phyloP scores from a whole-genome alignment of 2,797 vertebrate genomes.

The Emydoidea blandingii region DNA sequence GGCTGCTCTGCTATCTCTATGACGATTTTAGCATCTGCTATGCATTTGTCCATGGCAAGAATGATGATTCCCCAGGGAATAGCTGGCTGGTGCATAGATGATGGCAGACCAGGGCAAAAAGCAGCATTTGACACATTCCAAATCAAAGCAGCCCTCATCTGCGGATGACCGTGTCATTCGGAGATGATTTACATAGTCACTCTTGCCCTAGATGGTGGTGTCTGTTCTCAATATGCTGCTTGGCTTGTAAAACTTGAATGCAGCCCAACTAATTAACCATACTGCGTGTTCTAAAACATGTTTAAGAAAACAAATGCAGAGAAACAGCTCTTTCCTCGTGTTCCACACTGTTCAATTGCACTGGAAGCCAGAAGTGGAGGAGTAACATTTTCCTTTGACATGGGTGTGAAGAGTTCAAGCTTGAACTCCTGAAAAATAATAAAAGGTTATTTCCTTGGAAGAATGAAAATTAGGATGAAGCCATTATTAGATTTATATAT shows the following conservation, averaged over 20 bases:
- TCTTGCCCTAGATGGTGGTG: conserved; percentile 59
- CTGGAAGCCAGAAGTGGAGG: conserved; percentile 61
- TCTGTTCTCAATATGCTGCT: conserved; percentile 59
- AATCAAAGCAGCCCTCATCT: conserved; percentile 49
- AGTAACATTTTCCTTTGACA: conserved; percentile 22
- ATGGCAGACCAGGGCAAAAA: conserved; percentile 68
- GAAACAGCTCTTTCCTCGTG: conserved; percentile 45
- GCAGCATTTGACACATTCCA: conserved; percentile 69
- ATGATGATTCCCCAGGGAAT: conserved; percentile 60
- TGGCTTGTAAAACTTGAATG: conserved; percentile 62
- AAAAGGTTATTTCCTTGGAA: conserved; percentile 27
- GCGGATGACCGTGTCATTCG: conserved; percentile 62
- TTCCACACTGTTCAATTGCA: conserved; percentile 47
- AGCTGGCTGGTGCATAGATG: conserved; percentile 61
- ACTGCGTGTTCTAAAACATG: conserved; percentile 63
- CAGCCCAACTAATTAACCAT: conserved; percentile 71
- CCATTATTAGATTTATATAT: conserved; percentile 16
- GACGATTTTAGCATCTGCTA: conserved; percentile 62
- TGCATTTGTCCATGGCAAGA: conserved; percentile 69
- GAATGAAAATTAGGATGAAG: conserved; percentile 9
- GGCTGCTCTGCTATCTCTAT: conserved; percentile 41
- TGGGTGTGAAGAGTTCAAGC: conserved; percentile 59
- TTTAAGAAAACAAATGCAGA: conserved; percentile 43
- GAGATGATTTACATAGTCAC: conserved; percentile 64
- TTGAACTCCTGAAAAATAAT: conserved; percentile 40